A percentile compares a stretch with the other conserved stretches of the same genome.
Conservation (phyloP, 1,140 invertebrate genomes). For the Mamestra configurata region DNA sequence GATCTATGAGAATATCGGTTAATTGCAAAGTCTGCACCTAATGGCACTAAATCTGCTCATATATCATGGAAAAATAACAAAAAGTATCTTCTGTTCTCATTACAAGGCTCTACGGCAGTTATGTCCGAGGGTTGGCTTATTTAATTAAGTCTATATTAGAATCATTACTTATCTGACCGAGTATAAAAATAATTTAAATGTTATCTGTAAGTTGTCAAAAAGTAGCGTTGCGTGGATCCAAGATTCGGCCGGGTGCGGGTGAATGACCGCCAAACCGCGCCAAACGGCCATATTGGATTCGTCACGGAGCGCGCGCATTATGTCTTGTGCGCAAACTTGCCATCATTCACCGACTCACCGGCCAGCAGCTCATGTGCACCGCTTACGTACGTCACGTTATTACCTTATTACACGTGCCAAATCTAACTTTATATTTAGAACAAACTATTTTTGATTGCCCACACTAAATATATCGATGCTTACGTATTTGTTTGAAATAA, state of each 20-base stretch:
- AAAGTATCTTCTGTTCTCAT: background rate
- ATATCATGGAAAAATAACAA: background rate
- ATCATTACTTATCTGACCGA: background rate
- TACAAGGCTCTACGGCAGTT: background rate
- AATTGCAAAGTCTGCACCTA: too few species aligned
- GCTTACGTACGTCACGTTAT: constrained; percentile 23
- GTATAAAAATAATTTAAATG: constrained; percentile 51
- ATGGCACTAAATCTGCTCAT: too few species aligned
- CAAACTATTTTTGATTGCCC: constrained; percentile 19
- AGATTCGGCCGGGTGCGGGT: constrained; percentile 76
- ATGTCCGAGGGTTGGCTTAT: background rate
- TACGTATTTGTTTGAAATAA: constrained; percentile 32
- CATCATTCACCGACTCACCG: constrained; percentile 59
- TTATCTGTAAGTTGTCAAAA: constrained; percentile 63
- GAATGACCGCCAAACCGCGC: constrained; percentile 84
- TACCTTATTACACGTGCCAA: constrained; percentile 41
- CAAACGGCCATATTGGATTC: constrained; percentile 83
- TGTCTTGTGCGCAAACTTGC: constrained; percentile 74
- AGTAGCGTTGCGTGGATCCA: constrained; percentile 71
- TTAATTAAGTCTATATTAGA: background rate
- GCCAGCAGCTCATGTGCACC: constrained; percentile 50
- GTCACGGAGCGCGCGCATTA: constrained; percentile 84
- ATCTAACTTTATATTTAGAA: constrained; percentile 46
- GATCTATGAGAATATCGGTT: too few species aligned
- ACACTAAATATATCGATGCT: constrained; percentile 22